phyloP scores from a whole-genome alignment of 2,113 vertebrate species.

The Platycercus adscitus region DNA sequence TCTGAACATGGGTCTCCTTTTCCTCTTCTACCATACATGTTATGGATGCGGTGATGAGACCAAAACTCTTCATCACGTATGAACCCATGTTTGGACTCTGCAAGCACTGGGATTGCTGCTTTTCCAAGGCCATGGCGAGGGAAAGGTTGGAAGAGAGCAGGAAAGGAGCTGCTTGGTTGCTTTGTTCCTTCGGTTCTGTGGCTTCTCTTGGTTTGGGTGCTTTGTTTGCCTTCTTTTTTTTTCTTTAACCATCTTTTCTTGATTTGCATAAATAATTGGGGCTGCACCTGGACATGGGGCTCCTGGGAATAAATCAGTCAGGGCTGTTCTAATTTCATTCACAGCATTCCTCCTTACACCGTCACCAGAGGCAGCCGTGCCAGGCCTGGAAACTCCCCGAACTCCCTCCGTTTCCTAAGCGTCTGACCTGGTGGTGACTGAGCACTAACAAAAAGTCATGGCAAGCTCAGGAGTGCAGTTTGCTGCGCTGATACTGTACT shows the following conservation, averaged over 20 bases:
- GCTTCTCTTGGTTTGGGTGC: not conserved
- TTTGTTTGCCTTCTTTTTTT: not conserved
- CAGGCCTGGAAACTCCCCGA: not conserved
- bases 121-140: not conserved
- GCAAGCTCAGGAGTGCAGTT: not conserved
- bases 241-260: not conserved
- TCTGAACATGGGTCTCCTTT: not conserved
- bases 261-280: not conserved
- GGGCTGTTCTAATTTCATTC: not conserved
- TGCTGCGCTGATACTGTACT: not conserved
- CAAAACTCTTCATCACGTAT: fast-evolving
- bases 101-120: not conserved
- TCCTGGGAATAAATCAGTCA: not conserved
- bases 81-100: fast-evolving
- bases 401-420: not conserved
- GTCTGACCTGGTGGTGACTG: not conserved
- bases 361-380: not conserved
- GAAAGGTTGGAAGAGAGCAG: not conserved
- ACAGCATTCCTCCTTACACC: not conserved
- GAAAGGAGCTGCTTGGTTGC: not conserved
- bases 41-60: not conserved
- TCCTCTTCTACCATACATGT: fast-evolving
- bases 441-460: not conserved
- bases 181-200: not conserved
- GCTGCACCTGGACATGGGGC: not conserved